Evolutionary conservation across 2,797 vertebrate species (phyloP), one percentile per base, ranked within the genome.

Genomic region (Trichosurus vulpecula): DNA sequence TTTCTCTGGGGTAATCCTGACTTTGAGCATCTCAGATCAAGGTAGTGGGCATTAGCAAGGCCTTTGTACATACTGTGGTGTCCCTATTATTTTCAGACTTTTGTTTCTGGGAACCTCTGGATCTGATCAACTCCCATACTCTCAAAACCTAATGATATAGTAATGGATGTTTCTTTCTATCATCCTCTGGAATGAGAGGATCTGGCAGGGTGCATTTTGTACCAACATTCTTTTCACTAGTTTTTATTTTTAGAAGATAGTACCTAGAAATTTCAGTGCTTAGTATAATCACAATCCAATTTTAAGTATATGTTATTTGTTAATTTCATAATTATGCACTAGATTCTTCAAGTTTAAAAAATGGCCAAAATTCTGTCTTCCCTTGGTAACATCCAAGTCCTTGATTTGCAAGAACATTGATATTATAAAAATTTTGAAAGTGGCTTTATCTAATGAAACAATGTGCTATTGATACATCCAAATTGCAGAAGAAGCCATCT

Each of bases 201-300:
- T 96, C 95, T 97, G 96, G 92, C 94, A 81, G 29, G 61, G 66
- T 96, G 66, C 4, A 96, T 96, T 96, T 94, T 93, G 74, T 95
- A 93, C 92, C 96, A 93, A 96, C 93, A 97, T 97, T 51, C 91
- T 92, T 96, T 97, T 92, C 81, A 92, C 93, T 97, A 95, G 58
- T 97, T 97, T 97, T 97, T 96, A 94, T 97, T 98, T 95, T 91
- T 96, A 92, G 56, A 96, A 93, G 92, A 97, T 1, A 57, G 27
- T 54, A 56, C 58, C 61, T 58, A 41, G 66, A 96, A 94, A 94
- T 91, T 87, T 94, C 93, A 94, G 96, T 97, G 97, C 61, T 94
- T 90, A 94, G 13, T 91, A 93, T 93, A 61, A 53, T 10, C 66
- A 93, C 30, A 90, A 35, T 94, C 51, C 94, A 90, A 92, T 97